Conservation (phyloP, 2,113 vertebrate species). For the Paedocypris sp. region DNA sequence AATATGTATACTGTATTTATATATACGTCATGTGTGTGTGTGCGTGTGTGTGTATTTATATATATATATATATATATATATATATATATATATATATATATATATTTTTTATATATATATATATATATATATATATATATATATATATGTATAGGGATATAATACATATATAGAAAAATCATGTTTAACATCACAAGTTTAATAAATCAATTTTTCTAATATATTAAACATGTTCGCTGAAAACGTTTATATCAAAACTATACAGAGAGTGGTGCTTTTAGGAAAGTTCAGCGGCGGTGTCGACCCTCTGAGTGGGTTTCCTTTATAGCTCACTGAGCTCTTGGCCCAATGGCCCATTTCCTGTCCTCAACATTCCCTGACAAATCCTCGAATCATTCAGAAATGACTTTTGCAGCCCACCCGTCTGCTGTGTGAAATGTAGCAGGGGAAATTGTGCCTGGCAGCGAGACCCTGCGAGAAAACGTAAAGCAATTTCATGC, state of each 20-base stretch:
- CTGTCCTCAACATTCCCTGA: conserved; percentile 17
- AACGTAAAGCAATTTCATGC: conserved; percentile 58
- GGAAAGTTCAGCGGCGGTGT: not conserved
- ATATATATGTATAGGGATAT: no score
- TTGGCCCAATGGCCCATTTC: not conserved
- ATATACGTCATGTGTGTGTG: no score
- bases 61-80: no score
- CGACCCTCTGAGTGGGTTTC: conserved; percentile 7
- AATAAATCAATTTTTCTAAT: no score
- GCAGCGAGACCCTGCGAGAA: conserved; percentile 31
- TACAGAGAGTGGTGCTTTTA: not conserved
- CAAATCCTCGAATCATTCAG: conserved; percentile 36
- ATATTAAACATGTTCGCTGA: no score
- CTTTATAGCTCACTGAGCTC: not conserved
- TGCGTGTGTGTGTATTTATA: no score
- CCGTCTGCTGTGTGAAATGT: conserved; percentile 43
- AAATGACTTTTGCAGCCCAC: conserved; percentile 31
- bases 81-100: no score
- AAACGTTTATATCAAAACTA: not conserved
- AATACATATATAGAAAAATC: no score
- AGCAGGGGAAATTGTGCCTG: conserved; percentile 44
- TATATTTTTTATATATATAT: no score
- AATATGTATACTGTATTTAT: no score
- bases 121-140: no score
- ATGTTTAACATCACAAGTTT: no score